Percentiles rank a stretch among this genome's conserved stretches.
Evolutionary conservation across 1,140 invertebrate genomes (phyloP).

Genomic region (Achatina immaculata): DNA sequence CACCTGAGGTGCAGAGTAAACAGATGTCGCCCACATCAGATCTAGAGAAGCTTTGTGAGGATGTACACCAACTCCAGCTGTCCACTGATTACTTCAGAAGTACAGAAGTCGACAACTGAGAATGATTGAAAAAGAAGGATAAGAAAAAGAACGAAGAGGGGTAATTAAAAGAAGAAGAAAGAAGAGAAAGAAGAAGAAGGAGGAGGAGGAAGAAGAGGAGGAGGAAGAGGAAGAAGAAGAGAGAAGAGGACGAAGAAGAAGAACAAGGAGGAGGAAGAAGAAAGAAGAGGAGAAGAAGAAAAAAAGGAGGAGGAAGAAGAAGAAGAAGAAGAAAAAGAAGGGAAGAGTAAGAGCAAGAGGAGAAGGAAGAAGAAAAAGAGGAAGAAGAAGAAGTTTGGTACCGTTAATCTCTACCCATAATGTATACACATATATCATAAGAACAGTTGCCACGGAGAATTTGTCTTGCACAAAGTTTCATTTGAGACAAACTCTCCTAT

Average conservation of each 20-base stretch:
- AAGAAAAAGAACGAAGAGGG: not conserved
- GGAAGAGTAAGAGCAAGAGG: not conserved
- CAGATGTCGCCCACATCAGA: too few species aligned
- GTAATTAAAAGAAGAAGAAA: not conserved
- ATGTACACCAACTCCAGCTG: too few species aligned
- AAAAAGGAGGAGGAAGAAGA: not conserved
- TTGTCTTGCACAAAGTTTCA: too few species aligned
- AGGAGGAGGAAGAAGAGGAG: not conserved
- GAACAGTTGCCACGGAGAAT: too few species aligned
- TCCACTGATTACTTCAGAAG: too few species aligned
- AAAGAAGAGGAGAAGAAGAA: not conserved
- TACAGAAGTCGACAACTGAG: too few species aligned
- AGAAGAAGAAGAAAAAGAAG: conserved; percentile 4
- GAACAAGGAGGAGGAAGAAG: too few species aligned
- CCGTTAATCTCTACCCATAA: too few species aligned
- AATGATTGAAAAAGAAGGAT: not conserved
- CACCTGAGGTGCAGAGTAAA: too few species aligned
- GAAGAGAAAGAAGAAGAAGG: not conserved
- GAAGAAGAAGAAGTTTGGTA: not conserved
- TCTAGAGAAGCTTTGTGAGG: too few species aligned
- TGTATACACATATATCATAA: too few species aligned
- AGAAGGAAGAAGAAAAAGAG: not conserved
- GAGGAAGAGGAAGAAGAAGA: not conserved
- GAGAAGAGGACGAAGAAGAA: not conserved
- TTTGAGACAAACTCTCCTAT: too few species aligned